Evolutionary conservation across 2,113 vertebrate genomes (phyloP), one percentile per base, ranked within the genome.

Genomic region (Passer domesticus): DNA sequence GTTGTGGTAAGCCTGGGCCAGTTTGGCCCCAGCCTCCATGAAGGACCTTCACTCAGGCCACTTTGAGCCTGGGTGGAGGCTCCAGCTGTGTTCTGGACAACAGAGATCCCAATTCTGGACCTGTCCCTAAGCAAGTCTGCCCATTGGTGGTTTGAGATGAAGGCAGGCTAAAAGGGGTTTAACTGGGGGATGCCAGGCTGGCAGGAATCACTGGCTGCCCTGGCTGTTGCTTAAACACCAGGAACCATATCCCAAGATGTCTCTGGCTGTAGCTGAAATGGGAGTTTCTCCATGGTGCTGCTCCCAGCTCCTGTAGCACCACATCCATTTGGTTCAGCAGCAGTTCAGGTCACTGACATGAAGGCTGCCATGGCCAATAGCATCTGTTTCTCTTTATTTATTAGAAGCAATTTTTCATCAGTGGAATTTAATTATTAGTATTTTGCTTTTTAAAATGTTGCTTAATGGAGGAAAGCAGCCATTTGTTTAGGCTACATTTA

Each of bases 401-500:
- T 91, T 81, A 56, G 80, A 77, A 81, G 73, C 35, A 75, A 80
- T 95, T 88, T 92, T 84, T 95, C 59, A 90, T 83, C 66, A 60
- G 50, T 88, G 53, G 55, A 88, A 91, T 93, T 94, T 93, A 90
- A 93, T 94, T 90, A 83, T 68, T 90, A 43, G 8, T 49, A 77
- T 88, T 93, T 92, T 86, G n/a, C 72, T 87, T 83, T 81, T 49
- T 1, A 73, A 91, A 88, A 56, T 52, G 14, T 56, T 90, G 56
- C 76, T 84, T 77, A 77, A 33, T 91, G 63, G 59, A 91, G n/a
- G 75, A 89, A 53, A 84, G 56, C 41, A 83, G 80, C n/a, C 41
- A 25, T 96, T 96, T 92, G 53, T 95, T 55, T 88, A 47, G 73
- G 90, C 64, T 90, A 76, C 75, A 17, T 58, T 96, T 79, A 86